Evolutionary conservation across 2,113 vertebrate genomes (phyloP).

Genomic region (Camarhynchus parvulus): DNA sequence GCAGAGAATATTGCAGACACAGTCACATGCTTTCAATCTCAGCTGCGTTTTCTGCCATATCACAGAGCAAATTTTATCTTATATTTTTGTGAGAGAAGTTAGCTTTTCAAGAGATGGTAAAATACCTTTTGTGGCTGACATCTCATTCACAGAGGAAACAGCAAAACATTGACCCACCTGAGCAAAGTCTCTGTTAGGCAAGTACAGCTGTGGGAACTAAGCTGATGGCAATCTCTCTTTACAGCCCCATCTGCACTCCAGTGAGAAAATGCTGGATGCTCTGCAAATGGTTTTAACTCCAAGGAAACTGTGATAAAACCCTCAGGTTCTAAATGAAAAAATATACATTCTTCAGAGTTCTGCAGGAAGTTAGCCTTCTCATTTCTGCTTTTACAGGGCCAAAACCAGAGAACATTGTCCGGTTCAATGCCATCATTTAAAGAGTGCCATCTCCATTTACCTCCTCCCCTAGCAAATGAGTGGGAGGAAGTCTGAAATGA

Average conservation of each 20-base stretch:
- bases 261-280: not conserved
- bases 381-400: not conserved
- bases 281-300: not conserved
- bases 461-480: not conserved
- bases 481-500: not conserved
- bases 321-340: not conserved
- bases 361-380: not conserved
- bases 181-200: not conserved
- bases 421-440: not conserved
- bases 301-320: not conserved
- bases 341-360: not conserved
- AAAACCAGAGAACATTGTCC: not conserved
- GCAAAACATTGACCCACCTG: rapidly evolving
- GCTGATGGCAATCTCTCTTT: not conserved
- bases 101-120: not conserved
- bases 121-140: not conserved
- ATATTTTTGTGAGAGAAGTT: not conserved
- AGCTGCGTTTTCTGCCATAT: not conserved
- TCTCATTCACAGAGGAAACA: not conserved
- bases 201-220: rapidly evolving
- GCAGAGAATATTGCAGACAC: not conserved
- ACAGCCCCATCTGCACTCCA: not conserved
- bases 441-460: not conserved
- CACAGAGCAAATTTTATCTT: not conserved
- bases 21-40: not conserved